A percentile compares a stretch with the other conserved stretches of the same genome.
Evolutionary conservation across 2,113 vertebrate species (phyloP).

Genomic region (Theristicus caerulescens): DNA sequence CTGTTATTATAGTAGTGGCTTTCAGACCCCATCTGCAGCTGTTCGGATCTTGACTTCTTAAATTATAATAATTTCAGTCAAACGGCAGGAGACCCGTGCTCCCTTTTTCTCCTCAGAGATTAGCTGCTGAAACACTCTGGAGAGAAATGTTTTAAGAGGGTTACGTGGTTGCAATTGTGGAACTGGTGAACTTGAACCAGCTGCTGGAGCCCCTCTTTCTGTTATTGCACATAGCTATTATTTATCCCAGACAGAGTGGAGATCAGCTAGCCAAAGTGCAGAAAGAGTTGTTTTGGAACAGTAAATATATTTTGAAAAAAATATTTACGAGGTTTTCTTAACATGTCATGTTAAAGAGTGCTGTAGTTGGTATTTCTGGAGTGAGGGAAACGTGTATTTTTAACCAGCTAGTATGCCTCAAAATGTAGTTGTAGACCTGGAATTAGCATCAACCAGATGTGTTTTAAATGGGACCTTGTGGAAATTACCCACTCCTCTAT

Average conservation of each 20-base stretch:
- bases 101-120: slow-evolving; percentile 2
- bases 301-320: neutral
- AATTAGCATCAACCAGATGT: neutral
- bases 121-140: neutral
- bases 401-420: neutral
- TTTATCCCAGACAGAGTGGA: neutral
- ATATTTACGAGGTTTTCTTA: neutral
- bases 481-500: neutral
- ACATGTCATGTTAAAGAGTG: neutral
- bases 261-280: neutral
- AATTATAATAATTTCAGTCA: slow-evolving; percentile 32
- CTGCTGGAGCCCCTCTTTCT: neutral
- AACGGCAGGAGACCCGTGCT: neutral
- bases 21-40: slow-evolving; percentile 31
- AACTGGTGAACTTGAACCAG: neutral
- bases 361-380: neutral
- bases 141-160: slow-evolving; percentile 20
- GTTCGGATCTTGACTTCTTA: slow-evolving; percentile 11
- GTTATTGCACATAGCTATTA: neutral
- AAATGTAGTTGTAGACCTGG: neutral
- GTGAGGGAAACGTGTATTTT: neutral
- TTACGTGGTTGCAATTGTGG: neutral
- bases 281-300: neutral
- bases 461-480: neutral
- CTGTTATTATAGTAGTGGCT: neutral